Evolutionary conservation across 1,140 invertebrate genomes (phyloP).

Genomic region (Drosophila pseudoobscura): DNA sequence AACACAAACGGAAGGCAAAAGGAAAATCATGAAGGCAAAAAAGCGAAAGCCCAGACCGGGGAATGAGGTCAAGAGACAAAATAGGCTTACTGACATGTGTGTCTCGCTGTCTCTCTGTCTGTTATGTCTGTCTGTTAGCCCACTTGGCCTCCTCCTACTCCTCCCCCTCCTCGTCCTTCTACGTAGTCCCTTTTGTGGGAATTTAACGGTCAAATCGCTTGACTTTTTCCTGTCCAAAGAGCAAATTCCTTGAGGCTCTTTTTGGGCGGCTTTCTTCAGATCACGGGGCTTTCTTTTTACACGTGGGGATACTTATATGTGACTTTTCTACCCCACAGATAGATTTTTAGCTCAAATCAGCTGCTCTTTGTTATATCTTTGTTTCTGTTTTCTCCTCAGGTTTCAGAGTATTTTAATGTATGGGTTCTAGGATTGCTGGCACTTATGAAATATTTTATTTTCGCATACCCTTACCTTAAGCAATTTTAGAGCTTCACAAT

Average conservation of each 20-base stretch:
- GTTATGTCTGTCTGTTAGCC: slow-evolving; percentile 13
- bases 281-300: slow-evolving; percentile 5
- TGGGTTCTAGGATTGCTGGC: too few relatives aligned
- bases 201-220: slow-evolving; percentile 76
- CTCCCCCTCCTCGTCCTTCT: slow-evolving; percentile 8
- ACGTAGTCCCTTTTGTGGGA: slow-evolving; percentile 23
- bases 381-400: too few relatives aligned
- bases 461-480: too few relatives aligned
- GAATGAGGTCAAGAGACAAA: slow-evolving; percentile 68
- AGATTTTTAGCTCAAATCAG: too few relatives aligned
- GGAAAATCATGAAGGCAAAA: slow-evolving; percentile 1
- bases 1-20: background rate
- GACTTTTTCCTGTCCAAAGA: slow-evolving; percentile 57
- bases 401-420: too few relatives aligned
- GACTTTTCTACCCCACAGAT: too few relatives aligned
- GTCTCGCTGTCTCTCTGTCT: slow-evolving; percentile 22
- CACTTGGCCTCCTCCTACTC: slow-evolving; percentile 1
- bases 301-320: slow-evolving; percentile 1
- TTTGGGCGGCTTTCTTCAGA: slow-evolving; percentile 2
- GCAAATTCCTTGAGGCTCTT: slow-evolving; percentile 35
- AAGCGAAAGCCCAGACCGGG: slow-evolving; percentile 52
- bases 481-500: too few relatives aligned
- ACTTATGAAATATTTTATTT: too few relatives aligned
- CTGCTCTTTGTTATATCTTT: too few relatives aligned
- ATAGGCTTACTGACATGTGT: slow-evolving; percentile 70